Conservation (phyloP, 2,113 vertebrate genomes). For the Hippocampus barbouri region DNA sequence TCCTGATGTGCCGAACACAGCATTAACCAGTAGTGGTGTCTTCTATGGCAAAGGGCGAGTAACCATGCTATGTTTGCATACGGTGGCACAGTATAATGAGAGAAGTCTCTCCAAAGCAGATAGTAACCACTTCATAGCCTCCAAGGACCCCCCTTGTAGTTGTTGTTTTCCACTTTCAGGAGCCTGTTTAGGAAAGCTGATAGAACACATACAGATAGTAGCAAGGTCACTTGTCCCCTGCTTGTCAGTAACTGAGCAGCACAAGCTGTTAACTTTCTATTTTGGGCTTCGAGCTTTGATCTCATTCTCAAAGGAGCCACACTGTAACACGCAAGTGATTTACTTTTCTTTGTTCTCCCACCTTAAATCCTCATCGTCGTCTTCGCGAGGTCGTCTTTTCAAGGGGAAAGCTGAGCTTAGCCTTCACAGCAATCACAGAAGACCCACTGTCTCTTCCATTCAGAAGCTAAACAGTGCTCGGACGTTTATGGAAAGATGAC, state of each 20-base stretch:
- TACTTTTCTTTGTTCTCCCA: constrained; percentile 61
- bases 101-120: constrained; percentile 61
- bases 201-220: constrained; percentile 61
- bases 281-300: constrained; percentile 73
- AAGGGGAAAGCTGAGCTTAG: constrained; percentile 58
- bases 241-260: constrained; percentile 80
- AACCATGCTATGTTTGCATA: neutral
- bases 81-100: constrained; percentile 48
- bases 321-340: constrained; percentile 54
- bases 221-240: constrained; percentile 72
- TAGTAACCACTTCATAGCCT: constrained; percentile 63
- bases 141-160: constrained; percentile 53
- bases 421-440: constrained; percentile 62
- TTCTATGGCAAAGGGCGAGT: no score
- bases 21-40: no score
- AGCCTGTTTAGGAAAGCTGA: constrained; percentile 66
- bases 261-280: constrained; percentile 82
- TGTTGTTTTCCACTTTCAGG: constrained; percentile 49
- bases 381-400: constrained; percentile 50
- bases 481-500: constrained; percentile 50
- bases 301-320: constrained; percentile 52
- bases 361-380: constrained; percentile 44
- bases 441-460: constrained; percentile 48
- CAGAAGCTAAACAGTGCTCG: constrained; percentile 39
- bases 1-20: no score